Conservation (phyloP, 1,140 invertebrate genomes). For the Harpegnathos saltator region DNA sequence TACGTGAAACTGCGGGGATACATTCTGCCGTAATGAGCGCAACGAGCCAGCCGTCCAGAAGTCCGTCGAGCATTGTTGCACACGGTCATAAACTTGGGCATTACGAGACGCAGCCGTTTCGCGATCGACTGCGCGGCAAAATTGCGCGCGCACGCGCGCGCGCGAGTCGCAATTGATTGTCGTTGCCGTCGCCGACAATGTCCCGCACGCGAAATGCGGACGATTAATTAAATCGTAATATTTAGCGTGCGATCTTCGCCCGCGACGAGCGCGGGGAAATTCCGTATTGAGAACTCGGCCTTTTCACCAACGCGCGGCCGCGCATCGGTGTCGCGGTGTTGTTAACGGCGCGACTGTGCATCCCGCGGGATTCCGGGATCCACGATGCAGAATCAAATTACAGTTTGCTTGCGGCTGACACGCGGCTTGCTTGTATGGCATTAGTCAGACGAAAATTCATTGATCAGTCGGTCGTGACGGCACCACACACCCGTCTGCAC, state of each 20-base stretch:
- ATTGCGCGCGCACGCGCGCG: too few relatives aligned
- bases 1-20: too few relatives aligned
- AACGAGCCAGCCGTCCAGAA: too few relatives aligned
- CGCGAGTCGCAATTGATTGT: background rate
- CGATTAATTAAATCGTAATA: conserved; percentile 13
- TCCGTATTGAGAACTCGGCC: conserved; percentile 41
- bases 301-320: conserved; percentile 16
- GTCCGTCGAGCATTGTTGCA: too few relatives aligned
- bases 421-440: conserved; percentile 47
- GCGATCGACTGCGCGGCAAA: too few relatives aligned
- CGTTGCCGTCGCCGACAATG: too few relatives aligned
- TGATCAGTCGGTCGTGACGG: conserved; percentile 54
- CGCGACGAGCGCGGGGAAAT: background rate
- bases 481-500: conserved; percentile 19
- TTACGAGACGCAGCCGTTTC: background rate
- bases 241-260: background rate
- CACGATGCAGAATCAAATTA: conserved; percentile 55
- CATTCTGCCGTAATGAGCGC: too few relatives aligned
- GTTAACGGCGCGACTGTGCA: conserved; percentile 42
- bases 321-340: conserved; percentile 13
- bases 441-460: conserved; percentile 63
- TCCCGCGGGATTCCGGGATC: conserved; percentile 23
- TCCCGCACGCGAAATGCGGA: background rate
- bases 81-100: background rate
- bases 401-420: conserved; percentile 59